These are phyloP conservation scores for Nemoura dubitans DNA, from an alignment of 2,888 invertebrate species.

Conservation along the genomic window DNA sequence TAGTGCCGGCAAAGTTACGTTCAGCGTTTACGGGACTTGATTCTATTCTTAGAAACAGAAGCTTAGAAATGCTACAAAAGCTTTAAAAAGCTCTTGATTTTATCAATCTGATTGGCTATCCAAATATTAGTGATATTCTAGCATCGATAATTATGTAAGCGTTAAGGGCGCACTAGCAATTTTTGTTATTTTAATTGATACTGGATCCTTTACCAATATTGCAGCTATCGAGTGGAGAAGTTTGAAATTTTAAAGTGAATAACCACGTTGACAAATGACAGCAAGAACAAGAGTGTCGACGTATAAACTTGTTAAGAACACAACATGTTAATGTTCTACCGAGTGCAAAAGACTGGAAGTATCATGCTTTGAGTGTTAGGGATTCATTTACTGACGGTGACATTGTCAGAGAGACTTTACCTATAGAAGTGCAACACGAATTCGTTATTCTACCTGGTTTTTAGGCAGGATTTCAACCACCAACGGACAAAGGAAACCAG, in stretches of 20 bases:
- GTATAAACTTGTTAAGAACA: neutral
- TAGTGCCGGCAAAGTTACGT: neutral
- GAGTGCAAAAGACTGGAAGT: slow-evolving; percentile 2
- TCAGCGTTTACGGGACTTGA: neutral
- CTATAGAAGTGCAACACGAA: too few species aligned
- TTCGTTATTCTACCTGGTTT: too few species aligned
- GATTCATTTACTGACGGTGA: neutral
- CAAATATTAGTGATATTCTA: neutral
- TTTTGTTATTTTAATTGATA: neutral
- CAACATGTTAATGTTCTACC: neutral
- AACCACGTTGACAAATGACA: neutral
- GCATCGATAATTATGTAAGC: neutral
- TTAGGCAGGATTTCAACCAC: too few species aligned
- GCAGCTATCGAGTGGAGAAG: neutral
- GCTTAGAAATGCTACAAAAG: neutral
- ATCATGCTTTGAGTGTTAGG: neutral
- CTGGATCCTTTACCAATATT: too few species aligned
- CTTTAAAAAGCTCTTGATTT: neutral
- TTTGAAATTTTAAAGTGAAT: neutral
- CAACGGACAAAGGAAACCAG: too few species aligned
- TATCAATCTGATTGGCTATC: too few species aligned
- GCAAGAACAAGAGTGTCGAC: neutral
- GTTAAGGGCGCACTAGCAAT: neutral
- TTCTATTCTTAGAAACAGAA: neutral
- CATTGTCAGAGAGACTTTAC: too few species aligned